These are phyloP conservation scores for Miltochrista miniata DNA, from an alignment of 2,888 invertebrate genomes.

Conservation along the genomic window DNA sequence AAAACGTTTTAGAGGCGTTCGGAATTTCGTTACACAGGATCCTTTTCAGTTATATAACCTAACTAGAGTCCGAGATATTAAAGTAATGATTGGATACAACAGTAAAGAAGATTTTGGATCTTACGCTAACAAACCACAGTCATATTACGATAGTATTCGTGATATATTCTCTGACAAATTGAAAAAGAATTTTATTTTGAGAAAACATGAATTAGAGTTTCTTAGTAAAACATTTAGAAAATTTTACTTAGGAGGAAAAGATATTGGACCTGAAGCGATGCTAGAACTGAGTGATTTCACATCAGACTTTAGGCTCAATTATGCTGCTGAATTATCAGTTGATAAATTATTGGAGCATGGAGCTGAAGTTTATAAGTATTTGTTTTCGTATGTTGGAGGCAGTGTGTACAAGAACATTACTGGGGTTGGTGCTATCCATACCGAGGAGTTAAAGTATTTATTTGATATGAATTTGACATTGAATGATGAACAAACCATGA, in stretches of 20 bases:
- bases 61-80: constrained; percentile 31
- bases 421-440: constrained; percentile 47
- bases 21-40: constrained; percentile 39
- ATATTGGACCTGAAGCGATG: constrained; percentile 37
- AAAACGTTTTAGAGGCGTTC: constrained; percentile 34
- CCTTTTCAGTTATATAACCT: constrained; percentile 35
- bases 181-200: constrained; percentile 8
- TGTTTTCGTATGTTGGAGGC: constrained; percentile 49
- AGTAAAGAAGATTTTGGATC: constrained; percentile 47
- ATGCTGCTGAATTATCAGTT: constrained; percentile 48
- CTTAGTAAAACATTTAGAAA: constrained; percentile 31
- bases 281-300: constrained; percentile 43
- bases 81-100: constrained; percentile 52
- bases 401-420: constrained; percentile 39
- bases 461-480: constrained; percentile 29
- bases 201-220: constrained; percentile 21
- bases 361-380: constrained; percentile 42
- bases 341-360: constrained; percentile 42
- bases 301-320: constrained; percentile 43
- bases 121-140: constrained; percentile 32
- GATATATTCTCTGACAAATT: constrained; percentile 20
- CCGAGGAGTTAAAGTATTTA: constrained; percentile 48
- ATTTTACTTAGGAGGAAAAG: constrained; percentile 44
- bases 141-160: constrained; percentile 23
- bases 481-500: constrained; percentile 39